These are phyloP conservation scores for Telenomus remus DNA, from an alignment of 1,140 invertebrate genomes.

Conservation along the genomic window DNA sequence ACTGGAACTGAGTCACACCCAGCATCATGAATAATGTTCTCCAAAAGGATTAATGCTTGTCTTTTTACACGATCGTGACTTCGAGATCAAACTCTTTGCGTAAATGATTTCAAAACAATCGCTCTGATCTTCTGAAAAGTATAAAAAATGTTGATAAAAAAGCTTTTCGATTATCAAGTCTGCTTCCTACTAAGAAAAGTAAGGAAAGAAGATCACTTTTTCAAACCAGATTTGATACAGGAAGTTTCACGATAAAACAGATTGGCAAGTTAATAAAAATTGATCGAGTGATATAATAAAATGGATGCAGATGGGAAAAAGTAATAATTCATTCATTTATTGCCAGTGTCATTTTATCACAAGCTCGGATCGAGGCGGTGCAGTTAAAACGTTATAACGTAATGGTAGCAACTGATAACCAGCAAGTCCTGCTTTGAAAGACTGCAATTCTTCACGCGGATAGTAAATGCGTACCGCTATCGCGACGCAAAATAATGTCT, in stretches of 20 bases:
- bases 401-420: constrained; percentile 15
- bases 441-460: constrained; percentile 9
- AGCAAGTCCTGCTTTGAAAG: not conserved
- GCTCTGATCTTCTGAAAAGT: no score
- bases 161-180: no score
- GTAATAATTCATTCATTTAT: constrained; percentile 3
- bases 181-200: no score
- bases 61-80: constrained; percentile 11
- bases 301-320: not conserved
- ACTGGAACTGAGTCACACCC: constrained; percentile 27
- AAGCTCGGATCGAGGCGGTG: not conserved
- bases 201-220: no score
- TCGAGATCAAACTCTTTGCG: constrained; percentile 15
- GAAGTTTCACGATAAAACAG: no score
- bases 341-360: constrained; percentile 1
- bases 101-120: not conserved
- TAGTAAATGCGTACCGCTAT: constrained; percentile 12
- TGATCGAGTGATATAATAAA: not conserved
- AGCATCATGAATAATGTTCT: constrained; percentile 27
- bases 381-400: constrained; percentile 10
- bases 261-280: not conserved
- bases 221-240: no score
- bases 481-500: constrained; percentile 12
- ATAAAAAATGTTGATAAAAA: no score
- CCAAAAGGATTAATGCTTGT: constrained; percentile 28